These are phyloP conservation scores for Lateolabrax maculatus DNA, from an alignment of 2,797 vertebrate genomes.

Conservation along the genomic window DNA sequence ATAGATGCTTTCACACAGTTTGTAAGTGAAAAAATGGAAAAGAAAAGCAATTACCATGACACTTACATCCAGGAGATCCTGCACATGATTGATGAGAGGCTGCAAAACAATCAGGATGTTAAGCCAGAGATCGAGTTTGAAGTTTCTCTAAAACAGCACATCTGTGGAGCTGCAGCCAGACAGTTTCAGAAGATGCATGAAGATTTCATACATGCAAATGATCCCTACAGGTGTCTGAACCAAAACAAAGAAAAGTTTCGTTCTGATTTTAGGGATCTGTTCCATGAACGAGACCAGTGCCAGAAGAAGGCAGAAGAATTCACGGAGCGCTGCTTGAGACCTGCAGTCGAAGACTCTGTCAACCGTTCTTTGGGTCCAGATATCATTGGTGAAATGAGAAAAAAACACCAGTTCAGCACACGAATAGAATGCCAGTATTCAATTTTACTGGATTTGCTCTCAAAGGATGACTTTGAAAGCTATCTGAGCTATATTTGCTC, in stretches of 20 bases:
- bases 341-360: conserved; percentile 66
- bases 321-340: conserved; percentile 54
- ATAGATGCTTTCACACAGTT: conserved; percentile 42
- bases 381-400: conserved; percentile 69
- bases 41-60: conserved; percentile 67
- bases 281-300: conserved; percentile 68
- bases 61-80: conserved; percentile 74
- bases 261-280: conserved; percentile 75
- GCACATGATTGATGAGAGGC: conserved; percentile 50
- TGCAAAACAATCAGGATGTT: conserved; percentile 18
- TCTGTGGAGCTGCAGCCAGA: conserved; percentile 70
- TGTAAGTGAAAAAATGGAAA: neutral
- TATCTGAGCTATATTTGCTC: conserved; percentile 16
- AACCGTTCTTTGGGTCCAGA: conserved; percentile 59
- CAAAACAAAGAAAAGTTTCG: conserved; percentile 67
- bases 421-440: conserved; percentile 55
- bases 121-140: conserved; percentile 52
- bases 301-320: conserved; percentile 80
- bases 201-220: conserved; percentile 61
- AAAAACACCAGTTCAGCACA: conserved; percentile 47
- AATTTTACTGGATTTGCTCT: conserved; percentile 64
- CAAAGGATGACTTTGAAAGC: neutral
- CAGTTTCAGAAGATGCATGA: conserved; percentile 75
- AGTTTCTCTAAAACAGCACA: conserved; percentile 73
- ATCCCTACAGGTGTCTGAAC: conserved; percentile 59